phyloP scores from a whole-genome alignment of 2,113 vertebrate species.

The Oryzias melastigma region DNA sequence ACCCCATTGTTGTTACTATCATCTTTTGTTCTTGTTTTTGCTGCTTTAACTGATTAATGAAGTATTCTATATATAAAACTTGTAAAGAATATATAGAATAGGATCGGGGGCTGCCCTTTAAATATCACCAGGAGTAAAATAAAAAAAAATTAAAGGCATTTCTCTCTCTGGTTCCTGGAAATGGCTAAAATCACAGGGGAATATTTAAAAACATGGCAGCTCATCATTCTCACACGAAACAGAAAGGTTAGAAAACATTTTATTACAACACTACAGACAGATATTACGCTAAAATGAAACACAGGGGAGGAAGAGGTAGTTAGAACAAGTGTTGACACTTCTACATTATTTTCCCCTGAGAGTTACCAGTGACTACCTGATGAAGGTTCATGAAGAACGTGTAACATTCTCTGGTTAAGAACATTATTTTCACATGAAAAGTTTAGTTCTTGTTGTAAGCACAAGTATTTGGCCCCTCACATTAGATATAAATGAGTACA shows the following conservation, averaged over 20 bases:
- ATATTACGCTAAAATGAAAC: neutral
- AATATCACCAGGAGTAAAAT: constrained; percentile 10
- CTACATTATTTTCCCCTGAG: constrained; percentile 25
- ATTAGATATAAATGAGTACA: constrained; percentile 8
- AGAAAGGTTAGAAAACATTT: constrained; percentile 14
- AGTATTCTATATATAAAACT: neutral
- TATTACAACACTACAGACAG: constrained; percentile 8
- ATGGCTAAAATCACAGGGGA: neutral
- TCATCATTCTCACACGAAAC: neutral
- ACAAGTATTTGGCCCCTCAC: neutral
- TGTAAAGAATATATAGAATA: neutral
- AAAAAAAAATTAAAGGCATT: neutral
- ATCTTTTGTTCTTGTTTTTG: neutral
- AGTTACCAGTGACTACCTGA: constrained; percentile 3
- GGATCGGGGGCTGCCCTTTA: constrained; percentile 8
- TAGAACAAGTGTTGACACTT: constrained; percentile 17
- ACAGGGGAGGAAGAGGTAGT: constrained; percentile 47
- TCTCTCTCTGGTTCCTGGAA: constrained; percentile 1
- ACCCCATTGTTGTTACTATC: too few relatives aligned
- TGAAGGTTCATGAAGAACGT: too few relatives aligned
- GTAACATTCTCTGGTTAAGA: too few relatives aligned
- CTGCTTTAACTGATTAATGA: neutral
- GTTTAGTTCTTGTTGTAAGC: neutral
- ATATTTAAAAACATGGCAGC: neutral
- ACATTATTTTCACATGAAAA: too few relatives aligned